Conservation (phyloP, 2,888 invertebrate species). For the Tachina fera region DNA sequence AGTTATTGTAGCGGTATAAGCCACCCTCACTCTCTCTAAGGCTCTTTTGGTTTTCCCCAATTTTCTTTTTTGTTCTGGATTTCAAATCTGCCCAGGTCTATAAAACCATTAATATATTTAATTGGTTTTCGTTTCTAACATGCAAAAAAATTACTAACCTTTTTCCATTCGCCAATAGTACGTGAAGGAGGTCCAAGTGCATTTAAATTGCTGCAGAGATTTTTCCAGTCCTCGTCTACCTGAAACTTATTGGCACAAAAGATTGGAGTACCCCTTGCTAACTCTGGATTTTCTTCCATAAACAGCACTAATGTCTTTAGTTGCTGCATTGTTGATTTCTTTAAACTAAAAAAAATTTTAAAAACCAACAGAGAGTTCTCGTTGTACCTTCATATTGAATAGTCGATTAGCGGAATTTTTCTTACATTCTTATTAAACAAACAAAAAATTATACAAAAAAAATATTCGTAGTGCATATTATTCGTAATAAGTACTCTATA, state of each 20-base stretch:
- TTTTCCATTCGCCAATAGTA: constrained; percentile 44
- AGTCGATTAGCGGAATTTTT: too few relatives aligned
- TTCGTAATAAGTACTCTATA: too few relatives aligned
- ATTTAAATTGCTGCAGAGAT: not conserved
- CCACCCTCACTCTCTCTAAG: constrained; percentile 30
- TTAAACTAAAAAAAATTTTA: constrained; percentile 1
- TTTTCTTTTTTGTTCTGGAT: constrained; percentile 28
- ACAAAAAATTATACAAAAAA: too few relatives aligned
- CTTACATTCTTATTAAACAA: too few relatives aligned
- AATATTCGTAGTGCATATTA: too few relatives aligned
- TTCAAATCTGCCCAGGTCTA: constrained; percentile 33
- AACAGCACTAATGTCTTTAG: not conserved
- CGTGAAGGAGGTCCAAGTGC: constrained; percentile 9
- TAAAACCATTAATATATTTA: constrained; percentile 11
- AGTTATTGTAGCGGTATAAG: not conserved
- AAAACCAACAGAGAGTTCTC: too few relatives aligned
- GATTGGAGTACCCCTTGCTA: constrained; percentile 14
- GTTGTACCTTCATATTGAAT: too few relatives aligned
- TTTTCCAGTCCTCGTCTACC: constrained; percentile 29
- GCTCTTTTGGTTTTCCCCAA: constrained; percentile 11
- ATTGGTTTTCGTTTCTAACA: not conserved
- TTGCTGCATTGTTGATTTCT: constrained; percentile 15
- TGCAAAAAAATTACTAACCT: constrained; percentile 18
- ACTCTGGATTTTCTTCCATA: constrained; percentile 41
- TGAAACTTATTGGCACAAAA: constrained; percentile 26